Percentiles rank a stretch among this genome's conserved stretches.
Evolutionary conservation across 2,113 vertebrate genomes (phyloP).

Genomic region (Cyphomyrus discorhynchus): DNA sequence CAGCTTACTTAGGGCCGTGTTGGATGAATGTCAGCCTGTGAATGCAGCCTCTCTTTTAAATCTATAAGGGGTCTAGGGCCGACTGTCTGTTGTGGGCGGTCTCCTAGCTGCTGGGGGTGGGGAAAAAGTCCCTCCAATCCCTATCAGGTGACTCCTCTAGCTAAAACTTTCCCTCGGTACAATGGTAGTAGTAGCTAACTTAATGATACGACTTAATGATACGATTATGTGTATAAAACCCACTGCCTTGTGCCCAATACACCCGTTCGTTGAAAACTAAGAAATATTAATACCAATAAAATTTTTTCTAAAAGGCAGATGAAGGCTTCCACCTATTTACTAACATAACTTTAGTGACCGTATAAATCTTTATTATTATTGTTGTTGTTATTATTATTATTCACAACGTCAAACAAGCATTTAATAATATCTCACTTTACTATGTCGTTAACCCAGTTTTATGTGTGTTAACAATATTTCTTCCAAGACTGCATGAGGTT

Average conservation of each 20-base stretch:
- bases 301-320: not conserved
- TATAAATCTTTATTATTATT: not conserved
- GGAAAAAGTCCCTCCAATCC: slow-evolving; percentile 68
- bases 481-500: not conserved
- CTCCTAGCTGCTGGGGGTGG: slow-evolving; percentile 73
- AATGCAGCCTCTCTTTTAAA: slow-evolving; percentile 84
- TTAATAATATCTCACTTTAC: not conserved
- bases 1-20: slow-evolving; percentile 64
- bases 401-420: not conserved
- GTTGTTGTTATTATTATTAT: not conserved
- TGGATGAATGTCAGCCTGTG: slow-evolving; percentile 78
- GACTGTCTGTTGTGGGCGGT: slow-evolving; percentile 78
- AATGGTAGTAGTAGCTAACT: not conserved
- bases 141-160: slow-evolving; percentile 75
- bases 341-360: not conserved
- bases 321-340: not conserved
- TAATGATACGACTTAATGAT: not conserved
- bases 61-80: slow-evolving; percentile 71
- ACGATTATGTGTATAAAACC: not conserved
- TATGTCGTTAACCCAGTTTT: not conserved
- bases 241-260: not conserved
- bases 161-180: slow-evolving; percentile 28
- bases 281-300: not conserved
- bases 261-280: not conserved
- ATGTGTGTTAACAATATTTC: not conserved